Evolutionary conservation across 2,888 invertebrate genomes (phyloP), one percentile per base, ranked within the genome.

Genomic region (Glyphotaelius pellucidus): DNA sequence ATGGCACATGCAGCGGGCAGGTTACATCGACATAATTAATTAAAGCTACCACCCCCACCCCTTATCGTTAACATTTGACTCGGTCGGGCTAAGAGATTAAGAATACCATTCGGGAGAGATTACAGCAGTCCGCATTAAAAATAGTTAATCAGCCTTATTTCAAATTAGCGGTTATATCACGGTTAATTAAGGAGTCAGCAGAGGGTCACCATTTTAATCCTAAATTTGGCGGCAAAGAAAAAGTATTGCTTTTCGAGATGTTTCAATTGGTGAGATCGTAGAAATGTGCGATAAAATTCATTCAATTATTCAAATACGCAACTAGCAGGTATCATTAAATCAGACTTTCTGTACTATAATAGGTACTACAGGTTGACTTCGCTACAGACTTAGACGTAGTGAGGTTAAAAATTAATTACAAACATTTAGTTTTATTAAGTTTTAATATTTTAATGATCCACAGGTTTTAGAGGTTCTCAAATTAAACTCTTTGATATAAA

Each of bases 1-100:
- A 91, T 92, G 92, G 92, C 93, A 93, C 91, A 90, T 93, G 93
- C 93, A 93, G 86, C 88, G 92, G 93, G 92, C 92, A 91, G 92
- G 88, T 88, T 89, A 91, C 92, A 92, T 89, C 90, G 91, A 91
- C 91, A 91, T 91, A 92, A 92, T 92, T 92, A 92, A 92, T 92
- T 92, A 91, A 91, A 90, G 87, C 91, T 31, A 84, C 80, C 42
- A 80, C 89, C 81, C 83, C 86, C 84, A 42, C 91, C 92, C 91
- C 91, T 80, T 90, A 89, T 91, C 89, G 91, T 91, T 91, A 92
- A 91, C 92, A 92, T 92, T 92, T 92, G 91, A 92, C 92, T 92
- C 87, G 86, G 90, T 85, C 92, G 88, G 92, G 84, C 80, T 88
- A 35, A 81, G 81, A 90, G 92, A 42, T 42, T 91, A 89, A 84